Base-by-base conservation (phyloP, 2,113 vertebrate genomes). In the Polyodon spathula region DNA sequence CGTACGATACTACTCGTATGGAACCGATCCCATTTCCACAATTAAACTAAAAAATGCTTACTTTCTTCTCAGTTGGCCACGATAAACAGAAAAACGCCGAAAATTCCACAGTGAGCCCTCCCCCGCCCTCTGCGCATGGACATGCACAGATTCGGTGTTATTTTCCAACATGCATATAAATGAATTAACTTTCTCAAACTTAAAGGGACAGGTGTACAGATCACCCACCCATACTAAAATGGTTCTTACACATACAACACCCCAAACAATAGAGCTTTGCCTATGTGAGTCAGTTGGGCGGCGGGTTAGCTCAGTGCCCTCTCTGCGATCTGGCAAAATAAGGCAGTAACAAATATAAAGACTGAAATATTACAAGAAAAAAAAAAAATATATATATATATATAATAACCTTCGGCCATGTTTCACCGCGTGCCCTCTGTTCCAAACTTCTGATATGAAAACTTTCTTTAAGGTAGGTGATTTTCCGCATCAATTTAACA, bases 391-490 rank as follows among this genome's bases (percentile, higher is more conserved):
- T 27, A 27, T 3, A 79, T 85, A 88, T 84, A 89, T 85, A 73
- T 27, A 76, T 71, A 75, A 77, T 92, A 91, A 97, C 94, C 94
- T 97, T 97, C 94, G 94, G 95, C 94, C 95, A 97, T 98, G 93
- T 97, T 96, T 93, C 91, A 92, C 91, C 87, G 88, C 87, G 80
- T 90, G 93, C 91, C 91, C 90, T 93, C 88, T 83, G 89, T 84
- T 89, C 86, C 90, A 87, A 91, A 92, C 88, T 92, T 89, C 86
- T 84, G 71, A 89, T 89, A 87, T 87, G 90, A 86, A 92, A 93
- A 90, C 90, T 95, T 93, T 89, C 86, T 86, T 88, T 77, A 88
- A 86, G 88, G 80, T 78, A 88, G 84, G 85, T 81, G 84, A 76
- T 86, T 80, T 84, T 91, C 89, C 85, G 90, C 89, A 91, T 92